Conservation (phyloP, 2,797 vertebrate species). For the Microcaecilia unicolor region DNA sequence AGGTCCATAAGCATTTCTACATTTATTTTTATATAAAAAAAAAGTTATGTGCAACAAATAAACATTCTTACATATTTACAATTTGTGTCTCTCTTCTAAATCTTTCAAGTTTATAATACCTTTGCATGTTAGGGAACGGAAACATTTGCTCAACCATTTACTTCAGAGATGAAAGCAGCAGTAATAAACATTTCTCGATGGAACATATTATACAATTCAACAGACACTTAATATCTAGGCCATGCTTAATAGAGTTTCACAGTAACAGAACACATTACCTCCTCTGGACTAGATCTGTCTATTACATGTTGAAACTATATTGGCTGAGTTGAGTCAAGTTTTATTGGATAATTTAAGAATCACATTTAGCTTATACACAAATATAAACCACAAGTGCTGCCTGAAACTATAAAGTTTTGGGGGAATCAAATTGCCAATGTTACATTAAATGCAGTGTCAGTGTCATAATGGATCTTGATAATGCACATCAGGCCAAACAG, state of each 20-base stretch:
- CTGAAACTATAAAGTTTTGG: conserved; percentile 15
- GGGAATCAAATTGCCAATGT: too few species aligned
- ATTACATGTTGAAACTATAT: not conserved
- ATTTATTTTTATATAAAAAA: conserved; percentile 73
- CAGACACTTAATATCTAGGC: conserved; percentile 49
- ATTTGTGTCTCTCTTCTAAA: too few species aligned
- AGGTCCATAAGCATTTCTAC: conserved; percentile 57
- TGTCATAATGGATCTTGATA: too few species aligned
- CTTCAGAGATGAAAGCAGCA: conserved; percentile 47
- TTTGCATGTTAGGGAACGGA: conserved; percentile 24
- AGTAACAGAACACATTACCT: conserved; percentile 33
- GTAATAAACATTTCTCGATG: conserved; percentile 44
- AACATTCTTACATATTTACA: conserved; percentile 72
- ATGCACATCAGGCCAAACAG: too few species aligned
- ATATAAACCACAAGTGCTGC: conserved; percentile 16
- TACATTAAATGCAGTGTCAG: too few species aligned
- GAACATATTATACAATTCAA: conserved; percentile 45
- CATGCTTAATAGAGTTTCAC: conserved; percentile 51
- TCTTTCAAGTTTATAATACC: too few species aligned
- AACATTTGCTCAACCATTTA: conserved; percentile 42
- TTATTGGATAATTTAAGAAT: not conserved
- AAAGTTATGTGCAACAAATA: conserved; percentile 72
- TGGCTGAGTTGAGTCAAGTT: conserved; percentile 11
- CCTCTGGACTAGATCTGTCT: conserved; percentile 26
- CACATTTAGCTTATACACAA: conserved; percentile 4